Base-by-base conservation (phyloP, 2,113 vertebrate species). In the Gambusia holbrooki region DNA sequence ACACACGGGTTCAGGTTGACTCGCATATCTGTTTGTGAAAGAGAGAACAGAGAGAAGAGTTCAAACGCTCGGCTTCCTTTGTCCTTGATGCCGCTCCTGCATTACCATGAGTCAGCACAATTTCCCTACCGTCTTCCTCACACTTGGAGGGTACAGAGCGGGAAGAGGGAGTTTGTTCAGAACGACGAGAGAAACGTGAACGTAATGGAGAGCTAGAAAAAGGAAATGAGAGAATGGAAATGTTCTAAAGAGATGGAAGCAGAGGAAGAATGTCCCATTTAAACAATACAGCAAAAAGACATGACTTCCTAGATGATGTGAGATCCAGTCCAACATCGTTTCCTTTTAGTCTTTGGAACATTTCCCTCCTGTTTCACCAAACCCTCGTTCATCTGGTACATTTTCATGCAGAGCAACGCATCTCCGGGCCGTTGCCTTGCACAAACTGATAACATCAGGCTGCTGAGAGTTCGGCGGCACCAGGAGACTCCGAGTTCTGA, bases 351-450 rank as follows among this genome's bases (percentile, higher is more conserved):
- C 10, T 54, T n/a, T 54, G 22, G 19, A 25, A 54, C 48, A 54
- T 54, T 54, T 19, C 10, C 30, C 61, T 28, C 5, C 37, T 48
- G 13, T 33, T 63, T 19, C 27, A 51, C 17, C 6, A 71, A 11
- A 37, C 28, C 33, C 54, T 35, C 6, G 71, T 25, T 62, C 25
- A 9, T 40, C 63, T n/a, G 48, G 54, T 33, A 35, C 69, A 64
- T 75, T 73, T 37, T 32, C 62, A 80, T 71, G 76, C 66, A 74
- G 66, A 71, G 45, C 17, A 58, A n/a, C 3, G 0, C n/a, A 42
- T 0, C 5, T 60, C 0, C 1, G 45, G 77, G 65, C 71, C 51
- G 48, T 32, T 67, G n/a, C 74, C 3, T 37, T 69, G 62, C 11
- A 32, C 62, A 80, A 74, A 61, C 33, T 28, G 74, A 27, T 64